phyloP scores from a whole-genome alignment of 2,113 vertebrate species.

The Spea multiplicata region DNA sequence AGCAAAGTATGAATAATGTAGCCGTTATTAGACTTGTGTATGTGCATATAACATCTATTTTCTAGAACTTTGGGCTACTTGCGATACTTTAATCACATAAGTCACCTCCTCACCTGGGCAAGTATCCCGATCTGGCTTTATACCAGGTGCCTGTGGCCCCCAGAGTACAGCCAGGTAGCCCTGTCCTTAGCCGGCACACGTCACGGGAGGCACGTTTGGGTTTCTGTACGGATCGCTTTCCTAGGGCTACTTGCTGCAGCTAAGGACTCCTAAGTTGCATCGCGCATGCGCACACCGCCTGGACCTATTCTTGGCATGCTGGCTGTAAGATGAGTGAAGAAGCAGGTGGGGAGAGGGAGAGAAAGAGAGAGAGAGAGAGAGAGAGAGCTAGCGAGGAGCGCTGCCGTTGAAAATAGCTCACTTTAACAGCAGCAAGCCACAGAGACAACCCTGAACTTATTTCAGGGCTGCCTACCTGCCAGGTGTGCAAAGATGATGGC shows the following conservation, averaged over 20 bases:
- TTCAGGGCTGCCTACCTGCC: slow-evolving; percentile 72
- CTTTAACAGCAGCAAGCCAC: slow-evolving; percentile 71
- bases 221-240: slow-evolving; percentile 32
- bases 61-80: no score
- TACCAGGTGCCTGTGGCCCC: neutral
- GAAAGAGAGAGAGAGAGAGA: slow-evolving; percentile 63
- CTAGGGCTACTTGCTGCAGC: slow-evolving; percentile 48
- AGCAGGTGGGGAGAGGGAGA: slow-evolving; percentile 64
- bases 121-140: neutral
- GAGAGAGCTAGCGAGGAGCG: slow-evolving; percentile 67
- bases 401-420: slow-evolving; percentile 70
- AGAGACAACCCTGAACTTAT: slow-evolving; percentile 65
- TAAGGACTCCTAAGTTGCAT: slow-evolving; percentile 41
- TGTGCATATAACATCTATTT: no score
- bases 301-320: slow-evolving; percentile 62
- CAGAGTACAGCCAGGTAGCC: neutral
- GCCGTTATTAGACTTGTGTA: no score
- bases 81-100: no score
- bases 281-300: slow-evolving; percentile 66
- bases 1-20: no score
- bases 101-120: no score
- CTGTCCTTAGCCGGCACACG: neutral
- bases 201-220: neutral
- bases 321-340: slow-evolving; percentile 81
- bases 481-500: slow-evolving; percentile 81